phyloP scores from a whole-genome alignment of 2,797 vertebrate genomes.

The Lacerta viridis region DNA sequence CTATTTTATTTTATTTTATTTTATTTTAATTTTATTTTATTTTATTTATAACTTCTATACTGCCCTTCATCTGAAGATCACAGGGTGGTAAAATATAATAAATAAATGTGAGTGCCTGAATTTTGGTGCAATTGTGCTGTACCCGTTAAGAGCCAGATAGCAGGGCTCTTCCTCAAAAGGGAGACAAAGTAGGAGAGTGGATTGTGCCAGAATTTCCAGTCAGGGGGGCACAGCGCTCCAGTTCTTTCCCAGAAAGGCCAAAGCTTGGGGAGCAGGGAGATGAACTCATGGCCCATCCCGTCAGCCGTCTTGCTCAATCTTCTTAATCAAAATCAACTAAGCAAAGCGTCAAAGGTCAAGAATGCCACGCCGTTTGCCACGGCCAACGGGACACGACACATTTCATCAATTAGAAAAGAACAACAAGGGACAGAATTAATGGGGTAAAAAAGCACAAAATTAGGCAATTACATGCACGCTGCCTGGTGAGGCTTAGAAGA shows the following conservation, averaged over 20 bases:
- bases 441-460: slow-evolving; percentile 70
- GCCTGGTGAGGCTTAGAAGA: slow-evolving; percentile 64
- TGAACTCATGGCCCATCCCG: slow-evolving; percentile 45
- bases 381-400: slow-evolving; percentile 71
- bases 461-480: slow-evolving; percentile 68
- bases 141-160: neutral
- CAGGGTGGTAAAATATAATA: neutral
- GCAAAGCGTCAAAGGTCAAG: slow-evolving; percentile 71
- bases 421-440: slow-evolving; percentile 72
- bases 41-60: too few relatives aligned
- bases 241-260: slow-evolving; percentile 65
- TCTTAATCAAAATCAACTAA: slow-evolving; percentile 70
- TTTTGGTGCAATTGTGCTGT: neutral
- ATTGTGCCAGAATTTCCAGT: slow-evolving; percentile 5
- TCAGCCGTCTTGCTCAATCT: slow-evolving; percentile 55
- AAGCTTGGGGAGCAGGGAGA: slow-evolving; percentile 54
- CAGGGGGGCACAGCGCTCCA: slow-evolving; percentile 30
- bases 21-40: too few relatives aligned
- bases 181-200: neutral
- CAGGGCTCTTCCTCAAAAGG: neutral
- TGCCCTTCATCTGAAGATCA: too few relatives aligned
- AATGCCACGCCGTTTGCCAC: slow-evolving; percentile 48
- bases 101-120: neutral
- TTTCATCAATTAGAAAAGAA: slow-evolving; percentile 68
- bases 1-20: too few relatives aligned